A percentile compares a stretch with the other conserved stretches of the same genome.
Evolutionary conservation across 2,888 invertebrate species (phyloP).

Genomic region (Petrolisthes cinctipes): DNA sequence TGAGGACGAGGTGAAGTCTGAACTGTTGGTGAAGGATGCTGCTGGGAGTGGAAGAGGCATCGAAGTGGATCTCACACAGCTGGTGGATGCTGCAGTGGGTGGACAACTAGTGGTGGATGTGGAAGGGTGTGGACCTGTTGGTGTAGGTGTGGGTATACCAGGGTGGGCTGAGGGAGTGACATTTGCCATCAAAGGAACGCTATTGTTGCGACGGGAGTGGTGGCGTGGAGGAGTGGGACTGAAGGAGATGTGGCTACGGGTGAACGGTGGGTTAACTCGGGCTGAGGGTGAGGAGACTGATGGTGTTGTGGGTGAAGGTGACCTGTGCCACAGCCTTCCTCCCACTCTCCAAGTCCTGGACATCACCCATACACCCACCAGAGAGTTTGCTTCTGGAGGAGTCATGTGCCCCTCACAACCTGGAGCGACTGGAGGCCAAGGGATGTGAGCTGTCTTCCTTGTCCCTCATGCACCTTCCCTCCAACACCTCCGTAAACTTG

Average conservation of each 20-base stretch:
- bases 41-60: neutral
- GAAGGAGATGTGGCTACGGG: slow-evolving; percentile 41
- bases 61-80: slow-evolving; percentile 21
- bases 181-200: slow-evolving; percentile 19
- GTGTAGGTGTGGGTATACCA: slow-evolving; percentile 29
- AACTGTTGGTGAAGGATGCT: neutral
- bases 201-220: slow-evolving; percentile 14
- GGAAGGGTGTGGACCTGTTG: slow-evolving; percentile 29
- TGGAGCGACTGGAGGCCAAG: slow-evolving; percentile 36
- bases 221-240: neutral
- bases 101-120: slow-evolving; percentile 36
- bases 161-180: slow-evolving; percentile 36
- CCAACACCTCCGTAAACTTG: slow-evolving; percentile 22
- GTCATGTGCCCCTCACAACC: neutral
- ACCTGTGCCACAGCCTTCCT: slow-evolving; percentile 34
- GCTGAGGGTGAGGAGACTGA: neutral
- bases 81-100: slow-evolving; percentile 5
- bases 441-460: slow-evolving; percentile 11
- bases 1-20: neutral
- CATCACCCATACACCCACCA: slow-evolving; percentile 19
- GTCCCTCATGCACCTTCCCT: slow-evolving; percentile 17
- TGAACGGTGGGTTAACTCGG: neutral
- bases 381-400: neutral
- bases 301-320: neutral
- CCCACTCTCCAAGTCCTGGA: slow-evolving; percentile 35